Base-by-base conservation (phyloP, 2,113 vertebrate species). In the Micromys minutus region DNA sequence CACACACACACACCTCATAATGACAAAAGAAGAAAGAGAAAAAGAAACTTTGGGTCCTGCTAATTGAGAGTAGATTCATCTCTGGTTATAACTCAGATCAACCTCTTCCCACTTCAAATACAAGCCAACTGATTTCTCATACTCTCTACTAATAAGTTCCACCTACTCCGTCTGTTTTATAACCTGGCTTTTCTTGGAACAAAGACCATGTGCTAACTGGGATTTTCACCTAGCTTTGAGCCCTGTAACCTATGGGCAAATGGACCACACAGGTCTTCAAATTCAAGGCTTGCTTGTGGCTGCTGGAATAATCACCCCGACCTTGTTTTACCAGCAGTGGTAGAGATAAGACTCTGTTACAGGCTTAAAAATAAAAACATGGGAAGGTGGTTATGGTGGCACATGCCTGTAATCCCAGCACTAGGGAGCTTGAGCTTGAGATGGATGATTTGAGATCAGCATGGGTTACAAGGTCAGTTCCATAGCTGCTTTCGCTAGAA, bases 131-230 rank as follows among this genome's bases (percentile, higher is more conserved):
- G 55, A 39, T 26, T 86, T 90, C 95, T 67, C 88, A 92, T 7
- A 29, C 47, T 87, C 67, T 63, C 71, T 75, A 88, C 55, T 85
- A 89, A 21, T 67, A 76, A 72, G 39, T 63, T 67, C n/a, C 19
- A 90, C 65, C 86, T 19, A 71, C 50, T 1, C 52, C 39, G 42
- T 93, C 76, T 59, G 74, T 57, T 91, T 92, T 87, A 71, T 71
- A 57, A 91, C 47, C 59, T 93, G n/a, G 42, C 86, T 94, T 91
- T 59, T 87, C 87, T 52, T 42, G 74, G 79, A 74, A 75, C 42
- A 91, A 91, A 63, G 83, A 57, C 79, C 79, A 94, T 16, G 4
- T 57, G 34, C 10, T 4, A 86, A 63, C 39, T 74, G 47, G 42
- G 61, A 93, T 69, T 94, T 69, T 79, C 93, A 92, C n/a, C 50